Evolutionary conservation across 2,113 vertebrate species (phyloP), one percentile per base, ranked within the genome.

Genomic region (Phrynosoma platyrhinos): DNA sequence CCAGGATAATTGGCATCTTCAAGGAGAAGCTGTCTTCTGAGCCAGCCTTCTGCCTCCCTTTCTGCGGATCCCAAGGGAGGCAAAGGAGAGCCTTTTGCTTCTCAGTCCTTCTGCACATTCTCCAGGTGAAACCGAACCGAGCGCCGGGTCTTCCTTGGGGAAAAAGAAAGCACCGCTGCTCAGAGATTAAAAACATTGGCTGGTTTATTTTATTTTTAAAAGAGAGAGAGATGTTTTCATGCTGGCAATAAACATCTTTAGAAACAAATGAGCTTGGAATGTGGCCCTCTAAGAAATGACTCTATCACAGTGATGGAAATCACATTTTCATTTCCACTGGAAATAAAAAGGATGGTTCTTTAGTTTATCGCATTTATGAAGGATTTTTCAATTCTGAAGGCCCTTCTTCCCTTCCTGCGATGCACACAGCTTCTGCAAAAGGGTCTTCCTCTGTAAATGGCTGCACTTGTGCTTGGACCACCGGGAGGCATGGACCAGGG

Each of bases 211-310:
- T 16, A 69, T 78, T 30, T 30, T 27, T 62, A 21, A 7, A 13
- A 58, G 78, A 90, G 93, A 91, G 78, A 90, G 93, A 91, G 6
- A 91, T 74, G 81, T 8, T 80, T 82, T 90, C n/a, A n/a, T 66
- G 91, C 64, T 30, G 36, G 52, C 13, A 66, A 74, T 30, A 75
- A 92, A 89, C 30, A 32, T 23, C 84, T 91, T 58, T 53, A 82
- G 81, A 79, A 82, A 88, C 14, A 76, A 90, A 89, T 71, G 89
- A 1, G 16, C 52, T 47, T 0, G 0, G 83, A 66, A 93, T 62
- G 21, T 27, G 85, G 64, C 66, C 62, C 30, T 9, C 55, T 58
- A 64, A 87, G 84, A 64, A 84, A 74, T 18, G 27, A 25, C 68
- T 84, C 68, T 14, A 18, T 0, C 5, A 6, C 36, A 84, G 64